A percentile compares a stretch with the other conserved stretches of the same genome.
phyloP scores from a whole-genome alignment of 2,888 invertebrate species.

The Spodoptera littoralis region DNA sequence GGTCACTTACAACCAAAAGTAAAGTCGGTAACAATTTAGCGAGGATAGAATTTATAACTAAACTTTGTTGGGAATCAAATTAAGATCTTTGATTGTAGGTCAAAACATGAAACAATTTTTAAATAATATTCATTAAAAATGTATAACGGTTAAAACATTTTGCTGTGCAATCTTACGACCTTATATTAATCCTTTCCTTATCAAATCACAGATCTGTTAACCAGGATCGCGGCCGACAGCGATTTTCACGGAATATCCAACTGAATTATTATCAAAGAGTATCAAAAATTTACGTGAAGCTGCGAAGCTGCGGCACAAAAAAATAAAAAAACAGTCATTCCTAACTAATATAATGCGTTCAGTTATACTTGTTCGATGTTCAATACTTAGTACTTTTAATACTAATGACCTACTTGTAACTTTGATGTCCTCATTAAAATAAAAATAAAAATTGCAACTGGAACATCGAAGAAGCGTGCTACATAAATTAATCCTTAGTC shows the following conservation, averaged over 20 bases:
- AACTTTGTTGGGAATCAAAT: conserved; percentile 10
- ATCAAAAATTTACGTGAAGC: conserved; percentile 5
- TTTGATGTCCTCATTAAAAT: not conserved
- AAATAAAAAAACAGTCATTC: conserved; percentile 26
- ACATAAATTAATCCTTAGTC: conserved; percentile 43
- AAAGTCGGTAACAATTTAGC: conserved; percentile 64
- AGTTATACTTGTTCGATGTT: conserved; percentile 31
- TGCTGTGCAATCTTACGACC: too few relatives aligned
- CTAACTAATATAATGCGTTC: conserved; percentile 18
- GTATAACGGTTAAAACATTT: too few relatives aligned
- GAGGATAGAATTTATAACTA: conserved; percentile 50
- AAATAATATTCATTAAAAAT: too few relatives aligned
- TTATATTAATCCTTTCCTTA: too few relatives aligned
- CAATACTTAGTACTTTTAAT: not conserved
- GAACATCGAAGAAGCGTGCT: conserved; percentile 34
- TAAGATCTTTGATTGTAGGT: not conserved
- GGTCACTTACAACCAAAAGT: conserved; percentile 48
- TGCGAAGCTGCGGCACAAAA: conserved; percentile 40
- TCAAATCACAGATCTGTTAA: too few relatives aligned
- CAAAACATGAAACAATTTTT: not conserved
- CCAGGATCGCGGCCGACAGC: too few relatives aligned
- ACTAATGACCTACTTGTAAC: too few relatives aligned
- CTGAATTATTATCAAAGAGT: conserved; percentile 10
- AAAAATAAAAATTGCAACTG: not conserved
- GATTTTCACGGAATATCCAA: conserved; percentile 8